Percentiles rank a stretch among this genome's conserved stretches.
phyloP scores from a whole-genome alignment of 2,797 vertebrate species.

The Chaetophractus vellerosus region DNA sequence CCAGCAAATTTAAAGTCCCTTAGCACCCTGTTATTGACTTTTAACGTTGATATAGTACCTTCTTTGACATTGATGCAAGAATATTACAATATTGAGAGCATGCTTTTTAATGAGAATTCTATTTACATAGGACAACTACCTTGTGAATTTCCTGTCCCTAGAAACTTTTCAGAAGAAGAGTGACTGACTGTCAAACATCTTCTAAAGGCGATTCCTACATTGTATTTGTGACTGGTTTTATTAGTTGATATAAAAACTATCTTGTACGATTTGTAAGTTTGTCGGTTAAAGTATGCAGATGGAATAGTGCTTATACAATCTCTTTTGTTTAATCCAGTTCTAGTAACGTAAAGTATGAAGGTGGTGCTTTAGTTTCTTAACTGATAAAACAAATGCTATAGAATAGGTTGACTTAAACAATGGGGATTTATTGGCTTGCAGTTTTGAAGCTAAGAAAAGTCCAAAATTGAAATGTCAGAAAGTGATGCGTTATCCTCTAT shows the following conservation, averaged over 20 bases:
- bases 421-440: too few relatives aligned
- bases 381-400: not conserved
- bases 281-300: not conserved
- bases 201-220: not conserved
- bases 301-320: not conserved
- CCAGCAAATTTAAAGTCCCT: too few relatives aligned
- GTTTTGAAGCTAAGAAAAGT: too few relatives aligned
- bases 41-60: too few relatives aligned
- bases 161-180: not conserved
- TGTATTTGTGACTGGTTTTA: not conserved
- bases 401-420: too few relatives aligned
- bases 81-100: too few relatives aligned
- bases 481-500: too few relatives aligned
- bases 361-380: not conserved
- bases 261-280: not conserved
- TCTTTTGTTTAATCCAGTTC: not conserved
- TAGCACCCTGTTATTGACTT: too few relatives aligned
- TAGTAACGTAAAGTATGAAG: not conserved
- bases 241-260: not conserved
- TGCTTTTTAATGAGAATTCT: conserved; percentile 2
- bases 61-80: too few relatives aligned
- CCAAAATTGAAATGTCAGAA: too few relatives aligned
- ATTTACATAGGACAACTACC: not conserved
- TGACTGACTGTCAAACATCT: not conserved
- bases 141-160: not conserved